Evolutionary conservation across 2,888 invertebrate species (phyloP), one percentile per base, ranked within the genome.

Genomic region (Heliothis peltigera): DNA sequence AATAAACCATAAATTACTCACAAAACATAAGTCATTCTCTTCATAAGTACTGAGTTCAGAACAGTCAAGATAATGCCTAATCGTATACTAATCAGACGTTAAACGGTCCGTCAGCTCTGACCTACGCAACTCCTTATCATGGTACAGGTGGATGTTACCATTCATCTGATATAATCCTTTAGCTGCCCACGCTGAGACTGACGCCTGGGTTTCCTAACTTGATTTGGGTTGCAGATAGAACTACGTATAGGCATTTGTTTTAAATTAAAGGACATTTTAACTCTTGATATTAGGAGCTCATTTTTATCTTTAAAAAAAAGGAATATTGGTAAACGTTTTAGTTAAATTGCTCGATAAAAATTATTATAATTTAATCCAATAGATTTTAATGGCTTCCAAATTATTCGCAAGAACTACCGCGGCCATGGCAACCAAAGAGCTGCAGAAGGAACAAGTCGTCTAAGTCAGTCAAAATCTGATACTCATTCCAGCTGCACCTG

Each of bases 111-210:
- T 53, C 48, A 19, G 51, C 25, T 44, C 47, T 72, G 62, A 83
- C 83, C 67, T 70, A 70, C 70, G 73, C 70, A 70, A 19, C 15
- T 57, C 5, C 53, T 67, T 73, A 73, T 62, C 56, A 21, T 19
- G 6, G 4, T 18, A 22, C 70, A 82, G 80, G 79, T 74, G 64
- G 69, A 76, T 73, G 54, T 73, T n/a, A 35, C 63, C 57, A 58
- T 74, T 79, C 63, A 63, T 73, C 68, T 64, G 62, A 68, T 68
- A 67, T 43, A 73, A 74, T 56, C 64, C 54, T 49, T 51, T n/a
- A 55, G 19, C 43, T 51, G 44, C 66, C 70, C 49, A 71, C 74
- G 39, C 57, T n/a, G n/a, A 44, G 74, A 56, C 39, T 46, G 35
- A 73, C 57, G 57, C 35, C 49, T 48, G 10, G n/a, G n/a, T n/a